Percentiles rank a stretch among this genome's conserved stretches.
Evolutionary conservation across 2,797 vertebrate species (phyloP).

Genomic region (Neosalanx taihuensis): DNA sequence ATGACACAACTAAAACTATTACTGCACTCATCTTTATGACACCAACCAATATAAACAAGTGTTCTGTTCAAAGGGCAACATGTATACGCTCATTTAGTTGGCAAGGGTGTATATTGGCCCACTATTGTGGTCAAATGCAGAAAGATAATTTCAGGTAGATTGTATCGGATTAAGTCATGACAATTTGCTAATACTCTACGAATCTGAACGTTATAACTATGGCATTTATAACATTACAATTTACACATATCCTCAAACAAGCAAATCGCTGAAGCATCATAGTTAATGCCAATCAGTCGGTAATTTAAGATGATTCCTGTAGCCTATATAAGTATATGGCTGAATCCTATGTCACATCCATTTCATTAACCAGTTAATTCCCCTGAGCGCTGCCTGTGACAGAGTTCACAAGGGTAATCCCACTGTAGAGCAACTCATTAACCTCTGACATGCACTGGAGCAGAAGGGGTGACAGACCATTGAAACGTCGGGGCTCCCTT

Average conservation of each 20-base stretch:
- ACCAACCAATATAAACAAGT: slow-evolving; percentile 47
- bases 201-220: too few species aligned
- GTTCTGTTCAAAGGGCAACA: slow-evolving; percentile 70
- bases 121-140: too few species aligned
- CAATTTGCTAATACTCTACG: too few species aligned
- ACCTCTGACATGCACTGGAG: slow-evolving; percentile 62
- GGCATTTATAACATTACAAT: too few species aligned
- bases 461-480: slow-evolving; percentile 5
- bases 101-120: too few species aligned
- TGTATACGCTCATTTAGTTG: slow-evolving; percentile 16
- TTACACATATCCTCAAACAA: slow-evolving; percentile 1
- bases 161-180: too few species aligned
- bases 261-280: slow-evolving; percentile 1
- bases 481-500: background rate
- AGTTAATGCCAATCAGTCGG: slow-evolving; percentile 44
- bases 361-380: slow-evolving; percentile 63
- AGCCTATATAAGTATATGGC: background rate
- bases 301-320: slow-evolving; percentile 48
- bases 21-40: slow-evolving; percentile 58
- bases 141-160: too few species aligned
- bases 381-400: slow-evolving; percentile 52
- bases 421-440: slow-evolving; percentile 48
- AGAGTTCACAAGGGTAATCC: slow-evolving; percentile 48
- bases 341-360: slow-evolving; percentile 53
- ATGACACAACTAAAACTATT: slow-evolving; percentile 17